Conservation (phyloP, 1,140 invertebrate genomes). For the Diorhabda sublineata region DNA sequence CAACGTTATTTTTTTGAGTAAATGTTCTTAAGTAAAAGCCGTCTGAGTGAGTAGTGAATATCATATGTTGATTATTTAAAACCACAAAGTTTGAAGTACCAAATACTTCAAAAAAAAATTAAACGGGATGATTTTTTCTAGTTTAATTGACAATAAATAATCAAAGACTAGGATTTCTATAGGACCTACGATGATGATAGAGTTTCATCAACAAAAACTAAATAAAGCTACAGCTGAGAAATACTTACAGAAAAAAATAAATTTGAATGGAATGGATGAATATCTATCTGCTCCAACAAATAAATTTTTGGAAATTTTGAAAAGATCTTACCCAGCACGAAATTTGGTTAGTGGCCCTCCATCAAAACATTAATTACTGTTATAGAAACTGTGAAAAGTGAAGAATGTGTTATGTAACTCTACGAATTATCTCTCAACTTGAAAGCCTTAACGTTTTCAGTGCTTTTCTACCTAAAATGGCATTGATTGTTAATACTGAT, state of each 20-base stretch:
- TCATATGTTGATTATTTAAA: constrained; percentile 28
- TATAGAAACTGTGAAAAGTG: too few species aligned
- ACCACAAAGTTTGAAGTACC: constrained; percentile 7
- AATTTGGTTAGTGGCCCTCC: background rate
- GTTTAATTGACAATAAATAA: constrained; percentile 18
- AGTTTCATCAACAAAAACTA: too few species aligned
- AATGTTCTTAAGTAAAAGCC: too few species aligned
- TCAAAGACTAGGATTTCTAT: constrained; percentile 15
- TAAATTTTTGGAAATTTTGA: background rate
- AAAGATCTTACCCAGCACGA: background rate
- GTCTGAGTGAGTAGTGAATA: background rate
- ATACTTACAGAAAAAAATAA: background rate
- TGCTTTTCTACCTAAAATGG: too few species aligned
- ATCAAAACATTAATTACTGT: background rate
- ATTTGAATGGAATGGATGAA: background rate
- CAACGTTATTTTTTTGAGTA: too few species aligned
- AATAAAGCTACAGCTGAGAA: background rate
- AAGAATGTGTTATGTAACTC: too few species aligned
- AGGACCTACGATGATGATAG: too few species aligned
- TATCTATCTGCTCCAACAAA: background rate
- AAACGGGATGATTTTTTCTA: constrained; percentile 14
- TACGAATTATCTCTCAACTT: too few species aligned
- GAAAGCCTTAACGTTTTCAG: too few species aligned
- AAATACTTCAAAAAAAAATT: constrained; percentile 8
- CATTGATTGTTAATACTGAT: too few species aligned